Evolutionary conservation across 2,888 invertebrate species (phyloP).

Genomic region (Nomada hirtipes): DNA sequence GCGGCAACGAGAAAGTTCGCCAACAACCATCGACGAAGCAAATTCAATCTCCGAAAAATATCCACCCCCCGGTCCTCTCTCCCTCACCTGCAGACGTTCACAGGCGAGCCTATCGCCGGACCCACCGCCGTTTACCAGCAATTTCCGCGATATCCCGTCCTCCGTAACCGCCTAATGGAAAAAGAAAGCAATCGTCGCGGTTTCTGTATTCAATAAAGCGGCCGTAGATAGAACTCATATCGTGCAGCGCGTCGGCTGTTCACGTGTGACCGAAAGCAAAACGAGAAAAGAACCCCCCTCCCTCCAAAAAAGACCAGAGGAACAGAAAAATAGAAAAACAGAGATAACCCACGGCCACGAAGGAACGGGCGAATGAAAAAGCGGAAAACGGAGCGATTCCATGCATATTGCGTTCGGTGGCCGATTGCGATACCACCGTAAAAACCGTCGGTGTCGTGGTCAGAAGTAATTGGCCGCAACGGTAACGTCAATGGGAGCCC

Average conservation of each 20-base stretch:
- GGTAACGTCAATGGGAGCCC: conserved; percentile 59
- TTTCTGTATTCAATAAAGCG: conserved; percentile 58
- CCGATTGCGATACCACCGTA: conserved; percentile 37
- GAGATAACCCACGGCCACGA: conserved; percentile 28
- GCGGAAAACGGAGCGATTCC: conserved; percentile 31
- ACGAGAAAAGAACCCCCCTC: background rate
- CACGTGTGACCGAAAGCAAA: background rate
- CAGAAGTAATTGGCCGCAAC: conserved; percentile 62
- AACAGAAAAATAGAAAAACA: conserved; percentile 6
- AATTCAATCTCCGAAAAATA: conserved; percentile 51
- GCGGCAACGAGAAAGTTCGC: background rate
- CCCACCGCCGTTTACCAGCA: conserved; percentile 39
- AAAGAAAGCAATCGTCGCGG: conserved; percentile 61
- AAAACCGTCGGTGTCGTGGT: conserved; percentile 45
- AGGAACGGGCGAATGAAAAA: conserved; percentile 26
- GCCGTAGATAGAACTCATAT: background rate
- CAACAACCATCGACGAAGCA: conserved; percentile 20
- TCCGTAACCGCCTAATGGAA: conserved; percentile 42
- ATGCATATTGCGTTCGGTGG: conserved; percentile 50
- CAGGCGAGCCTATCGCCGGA: background rate
- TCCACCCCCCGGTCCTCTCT: background rate
- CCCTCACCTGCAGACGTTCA: conserved; percentile 1
- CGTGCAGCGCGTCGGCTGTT: background rate
- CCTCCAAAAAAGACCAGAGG: background rate
- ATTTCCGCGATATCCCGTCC: conserved; percentile 41